These are phyloP conservation scores for Hirtodrosophila histrioides DNA, from an alignment of 2,888 invertebrate genomes.

Conservation along the genomic window DNA sequence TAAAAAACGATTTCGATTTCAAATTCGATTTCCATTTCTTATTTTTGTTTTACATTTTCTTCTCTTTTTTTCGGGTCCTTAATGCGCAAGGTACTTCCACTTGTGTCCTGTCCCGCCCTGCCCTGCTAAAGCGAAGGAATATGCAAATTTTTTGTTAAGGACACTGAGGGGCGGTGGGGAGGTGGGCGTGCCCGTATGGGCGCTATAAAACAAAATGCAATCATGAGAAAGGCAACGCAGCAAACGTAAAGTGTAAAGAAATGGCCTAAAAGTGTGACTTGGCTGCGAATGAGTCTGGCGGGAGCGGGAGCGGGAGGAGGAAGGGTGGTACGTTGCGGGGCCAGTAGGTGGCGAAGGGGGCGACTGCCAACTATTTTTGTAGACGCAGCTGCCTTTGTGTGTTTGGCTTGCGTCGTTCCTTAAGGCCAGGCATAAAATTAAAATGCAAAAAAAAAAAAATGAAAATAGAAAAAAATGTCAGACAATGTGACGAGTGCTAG, in stretches of 20 bases:
- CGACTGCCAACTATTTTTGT: conserved; percentile 65
- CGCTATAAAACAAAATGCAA: conserved; percentile 62
- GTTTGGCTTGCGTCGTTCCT: conserved; percentile 32
- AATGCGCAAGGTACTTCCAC: conserved; percentile 10
- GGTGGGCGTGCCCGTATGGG: conserved; percentile 2
- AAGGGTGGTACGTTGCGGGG: not conserved
- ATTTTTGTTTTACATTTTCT: not conserved
- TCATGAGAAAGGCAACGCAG: conserved; percentile 55
- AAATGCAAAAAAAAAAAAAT: conserved; percentile 63
- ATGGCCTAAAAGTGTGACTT: conserved; percentile 74
- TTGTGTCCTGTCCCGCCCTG: too few species aligned
- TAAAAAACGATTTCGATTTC: conserved; percentile 63
- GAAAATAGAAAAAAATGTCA: conserved; percentile 22
- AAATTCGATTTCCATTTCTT: conserved; percentile 10
- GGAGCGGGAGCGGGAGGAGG: not conserved
- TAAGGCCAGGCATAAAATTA: conserved; percentile 64
- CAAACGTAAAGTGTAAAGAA: conserved; percentile 62
- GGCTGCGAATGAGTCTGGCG: conserved; percentile 9
- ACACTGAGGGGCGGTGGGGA: not conserved
- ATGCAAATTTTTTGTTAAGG: conserved; percentile 57
- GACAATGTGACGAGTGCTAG: conserved; percentile 37
- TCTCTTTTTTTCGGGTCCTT: not conserved
- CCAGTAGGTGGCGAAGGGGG: conserved; percentile 1
- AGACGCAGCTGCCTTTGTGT: conserved; percentile 66
- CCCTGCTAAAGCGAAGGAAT: conserved; percentile 31